Conservation (phyloP, 1,140 invertebrate species). For the Zaprionus capensis region DNA sequence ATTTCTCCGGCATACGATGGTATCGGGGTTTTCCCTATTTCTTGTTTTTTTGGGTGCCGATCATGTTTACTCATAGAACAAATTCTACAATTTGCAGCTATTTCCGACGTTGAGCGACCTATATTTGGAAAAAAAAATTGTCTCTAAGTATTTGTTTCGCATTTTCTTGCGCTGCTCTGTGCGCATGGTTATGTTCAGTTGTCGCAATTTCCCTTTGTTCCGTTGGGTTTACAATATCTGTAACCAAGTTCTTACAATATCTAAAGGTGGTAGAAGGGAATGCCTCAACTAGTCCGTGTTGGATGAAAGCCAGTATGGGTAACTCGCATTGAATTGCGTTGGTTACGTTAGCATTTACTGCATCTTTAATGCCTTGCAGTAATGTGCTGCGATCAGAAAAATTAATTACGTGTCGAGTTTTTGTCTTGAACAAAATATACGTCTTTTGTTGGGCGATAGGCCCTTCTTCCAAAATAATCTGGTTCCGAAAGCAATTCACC, state of each 20-base stretch:
- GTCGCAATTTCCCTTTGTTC: too few species aligned
- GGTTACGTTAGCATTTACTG: background rate
- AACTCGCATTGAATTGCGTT: constrained; percentile 1
- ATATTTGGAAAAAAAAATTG: background rate
- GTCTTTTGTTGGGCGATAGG: background rate
- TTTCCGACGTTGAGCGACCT: background rate
- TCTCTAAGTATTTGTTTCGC: background rate
- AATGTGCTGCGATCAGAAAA: constrained; percentile 11
- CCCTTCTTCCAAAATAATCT: constrained; percentile 5
- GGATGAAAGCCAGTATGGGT: background rate
- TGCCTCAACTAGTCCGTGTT: background rate
- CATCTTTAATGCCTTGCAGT: background rate
- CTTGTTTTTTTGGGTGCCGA: background rate
- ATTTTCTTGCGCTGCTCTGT: too few species aligned
- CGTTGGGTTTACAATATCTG: background rate
- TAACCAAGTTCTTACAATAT: background rate
- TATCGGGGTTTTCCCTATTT: background rate
- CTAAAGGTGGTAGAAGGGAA: background rate
- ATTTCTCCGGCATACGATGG: too few species aligned
- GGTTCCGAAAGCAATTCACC: background rate
- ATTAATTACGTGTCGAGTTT: background rate
- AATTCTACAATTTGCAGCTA: background rate
- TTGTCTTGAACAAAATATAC: background rate
- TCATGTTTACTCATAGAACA: background rate
- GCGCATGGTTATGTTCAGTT: too few species aligned